phyloP scores from a whole-genome alignment of 2,888 invertebrate genomes.

The Aphidoletes aphidimyza region DNA sequence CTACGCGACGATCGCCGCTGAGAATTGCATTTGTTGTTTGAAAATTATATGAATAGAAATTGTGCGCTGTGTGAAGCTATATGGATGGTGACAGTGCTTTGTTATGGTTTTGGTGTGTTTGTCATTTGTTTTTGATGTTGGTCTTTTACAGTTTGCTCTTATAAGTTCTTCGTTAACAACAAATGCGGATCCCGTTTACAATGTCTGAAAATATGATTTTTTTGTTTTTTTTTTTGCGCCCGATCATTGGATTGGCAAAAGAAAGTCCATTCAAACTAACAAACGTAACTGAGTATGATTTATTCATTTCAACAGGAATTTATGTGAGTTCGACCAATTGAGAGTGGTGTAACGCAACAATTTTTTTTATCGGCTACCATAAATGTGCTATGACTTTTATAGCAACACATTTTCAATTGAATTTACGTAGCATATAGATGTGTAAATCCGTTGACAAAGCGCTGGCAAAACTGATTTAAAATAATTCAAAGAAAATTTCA shows the following conservation, averaged over 20 bases:
- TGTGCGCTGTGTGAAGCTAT: not conserved
- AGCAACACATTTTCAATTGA: too few species aligned
- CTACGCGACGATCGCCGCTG: not conserved
- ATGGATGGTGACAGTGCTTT: not conserved
- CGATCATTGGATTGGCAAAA: not conserved
- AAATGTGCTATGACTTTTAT: not conserved
- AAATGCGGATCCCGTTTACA: not conserved
- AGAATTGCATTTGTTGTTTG: not conserved
- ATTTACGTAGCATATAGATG: too few species aligned
- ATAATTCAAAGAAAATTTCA: too few species aligned
- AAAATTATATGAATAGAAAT: conserved; percentile 8
- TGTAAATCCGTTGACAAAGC: too few species aligned
- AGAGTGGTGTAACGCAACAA: not conserved
- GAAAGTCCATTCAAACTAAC: conserved; percentile 2
- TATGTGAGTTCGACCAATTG: not conserved
- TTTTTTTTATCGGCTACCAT: not conserved
- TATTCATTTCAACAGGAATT: not conserved
- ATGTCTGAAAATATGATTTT: not conserved
- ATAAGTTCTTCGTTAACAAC: not conserved
- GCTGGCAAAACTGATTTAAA: too few species aligned
- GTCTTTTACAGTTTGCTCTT: not conserved
- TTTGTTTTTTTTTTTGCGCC: too few species aligned
- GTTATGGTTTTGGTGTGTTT: not conserved
- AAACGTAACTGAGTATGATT: not conserved
- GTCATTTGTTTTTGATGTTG: not conserved